Evolutionary conservation across 2,888 invertebrate species (phyloP).

Genomic region (Apamea epomidion): DNA sequence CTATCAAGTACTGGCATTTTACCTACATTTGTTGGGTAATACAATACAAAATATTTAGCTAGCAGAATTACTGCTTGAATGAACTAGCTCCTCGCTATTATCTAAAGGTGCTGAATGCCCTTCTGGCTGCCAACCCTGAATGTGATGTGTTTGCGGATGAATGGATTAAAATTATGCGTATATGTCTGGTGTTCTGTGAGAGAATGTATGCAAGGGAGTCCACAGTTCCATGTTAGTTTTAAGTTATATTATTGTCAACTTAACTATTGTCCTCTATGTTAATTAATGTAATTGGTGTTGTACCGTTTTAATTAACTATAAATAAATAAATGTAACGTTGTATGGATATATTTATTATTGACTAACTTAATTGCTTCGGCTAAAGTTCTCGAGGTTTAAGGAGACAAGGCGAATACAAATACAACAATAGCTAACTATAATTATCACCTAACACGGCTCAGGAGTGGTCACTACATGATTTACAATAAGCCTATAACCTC

Average conservation of each 20-base stretch:
- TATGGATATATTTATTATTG: conserved; percentile 56
- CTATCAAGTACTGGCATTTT: conserved; percentile 68
- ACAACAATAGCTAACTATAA: conserved; percentile 47
- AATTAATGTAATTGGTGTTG: no score
- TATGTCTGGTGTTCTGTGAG: no score
- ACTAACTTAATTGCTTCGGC: conserved; percentile 56
- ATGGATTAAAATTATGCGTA: no score
- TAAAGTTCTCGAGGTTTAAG: conserved; percentile 49
- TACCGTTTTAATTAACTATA: no score
- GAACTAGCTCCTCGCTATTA: conserved; percentile 35
- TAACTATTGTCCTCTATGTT: no score
- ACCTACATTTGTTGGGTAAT: conserved; percentile 70
- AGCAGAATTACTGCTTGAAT: conserved; percentile 59
- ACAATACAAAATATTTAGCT: conserved; percentile 66
- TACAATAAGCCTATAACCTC: conserved; percentile 40
- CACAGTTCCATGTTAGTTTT: no score
- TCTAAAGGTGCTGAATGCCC: no score
- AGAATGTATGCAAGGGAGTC: no score
- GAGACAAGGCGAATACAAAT: conserved; percentile 46
- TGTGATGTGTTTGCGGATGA: no score
- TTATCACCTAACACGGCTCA: conserved; percentile 48
- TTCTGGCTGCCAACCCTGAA: no score
- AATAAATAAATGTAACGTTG: conserved; percentile 40
- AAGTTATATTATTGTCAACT: no score
- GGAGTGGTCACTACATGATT: conserved; percentile 49